These are phyloP conservation scores for Oryzias dopingdopingensis DNA, from an alignment of 2,797 vertebrate species.

Conservation along the genomic window DNA sequence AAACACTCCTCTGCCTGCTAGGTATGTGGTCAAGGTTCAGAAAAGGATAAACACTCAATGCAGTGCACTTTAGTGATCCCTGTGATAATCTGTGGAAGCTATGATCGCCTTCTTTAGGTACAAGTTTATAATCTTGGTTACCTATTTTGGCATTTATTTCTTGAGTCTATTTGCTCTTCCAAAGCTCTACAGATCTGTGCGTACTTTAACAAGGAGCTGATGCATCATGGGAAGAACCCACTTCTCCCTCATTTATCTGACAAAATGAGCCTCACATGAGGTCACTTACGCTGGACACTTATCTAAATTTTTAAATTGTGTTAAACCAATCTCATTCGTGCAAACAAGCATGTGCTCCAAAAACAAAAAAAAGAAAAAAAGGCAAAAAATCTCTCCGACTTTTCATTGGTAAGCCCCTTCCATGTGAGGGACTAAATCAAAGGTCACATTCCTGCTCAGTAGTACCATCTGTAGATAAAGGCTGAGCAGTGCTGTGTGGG, in stretches of 20 bases:
- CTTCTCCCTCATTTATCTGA: constrained; percentile 39
- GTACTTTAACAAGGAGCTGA: constrained; percentile 33
- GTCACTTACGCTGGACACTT: constrained; percentile 69
- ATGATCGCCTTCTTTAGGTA: constrained; percentile 5
- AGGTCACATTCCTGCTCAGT: constrained; percentile 79
- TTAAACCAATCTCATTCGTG: constrained; percentile 66
- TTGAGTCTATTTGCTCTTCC: constrained; percentile 1
- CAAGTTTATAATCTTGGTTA: constrained; percentile 3
- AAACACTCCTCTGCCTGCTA: constrained; percentile 55
- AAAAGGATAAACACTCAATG: constrained; percentile 70
- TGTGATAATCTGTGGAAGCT: constrained; percentile 14
- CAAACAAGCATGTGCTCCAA: constrained; percentile 68
- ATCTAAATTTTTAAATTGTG: constrained; percentile 71
- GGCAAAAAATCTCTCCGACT: constrained; percentile 39
- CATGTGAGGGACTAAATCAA: constrained; percentile 72
- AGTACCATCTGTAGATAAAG: constrained; percentile 82
- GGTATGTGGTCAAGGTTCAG: constrained; percentile 62
- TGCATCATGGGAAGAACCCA: constrained; percentile 49
- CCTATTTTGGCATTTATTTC: constrained; percentile 2
- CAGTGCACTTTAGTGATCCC: constrained; percentile 40
- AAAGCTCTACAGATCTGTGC: constrained; percentile 14
- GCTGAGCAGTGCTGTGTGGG: constrained; percentile 69
- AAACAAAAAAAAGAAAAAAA: constrained; percentile 14
- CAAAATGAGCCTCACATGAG: constrained; percentile 74
- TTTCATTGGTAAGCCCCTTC: constrained; percentile 60